A percentile compares a stretch with the other conserved stretches of the same genome.
phyloP scores from a whole-genome alignment of 2,797 vertebrate species.

The Anguilla megastoma region DNA sequence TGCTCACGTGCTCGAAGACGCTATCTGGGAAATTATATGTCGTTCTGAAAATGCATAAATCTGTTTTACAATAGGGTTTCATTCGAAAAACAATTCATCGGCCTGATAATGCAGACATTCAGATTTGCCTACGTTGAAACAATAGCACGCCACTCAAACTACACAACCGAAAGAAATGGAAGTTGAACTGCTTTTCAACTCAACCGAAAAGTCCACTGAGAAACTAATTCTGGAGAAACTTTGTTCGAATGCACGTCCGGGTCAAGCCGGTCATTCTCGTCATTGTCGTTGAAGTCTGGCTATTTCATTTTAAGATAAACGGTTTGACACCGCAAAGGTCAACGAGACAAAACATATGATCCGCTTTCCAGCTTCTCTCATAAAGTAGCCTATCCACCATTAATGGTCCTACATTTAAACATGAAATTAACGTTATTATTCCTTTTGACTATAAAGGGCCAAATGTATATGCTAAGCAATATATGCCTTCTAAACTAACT shows the following conservation, averaged over 20 bases:
- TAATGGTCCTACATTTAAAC: background rate
- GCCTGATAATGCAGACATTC: background rate
- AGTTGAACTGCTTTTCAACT: background rate
- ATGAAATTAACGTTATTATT: background rate
- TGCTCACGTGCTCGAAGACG: background rate
- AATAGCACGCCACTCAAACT: background rate
- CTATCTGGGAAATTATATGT: background rate
- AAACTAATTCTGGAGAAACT: background rate
- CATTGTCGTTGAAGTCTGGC: background rate
- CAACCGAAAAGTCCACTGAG: background rate
- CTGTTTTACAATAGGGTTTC: background rate
- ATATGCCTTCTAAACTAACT: background rate
- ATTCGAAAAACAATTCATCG: background rate
- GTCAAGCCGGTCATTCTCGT: background rate
- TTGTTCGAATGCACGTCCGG: background rate
- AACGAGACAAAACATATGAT: background rate
- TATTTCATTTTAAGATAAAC: background rate
- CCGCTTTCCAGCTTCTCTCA: background rate
- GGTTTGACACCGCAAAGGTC: background rate
- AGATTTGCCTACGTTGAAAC: background rate
- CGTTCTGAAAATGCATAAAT: background rate
- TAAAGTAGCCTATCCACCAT: background rate
- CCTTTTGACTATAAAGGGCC: background rate
- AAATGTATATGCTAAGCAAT: background rate
- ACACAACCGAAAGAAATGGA: background rate